Conservation (phyloP, 2,888 invertebrate genomes). For the Therioaphis trifolii region DNA sequence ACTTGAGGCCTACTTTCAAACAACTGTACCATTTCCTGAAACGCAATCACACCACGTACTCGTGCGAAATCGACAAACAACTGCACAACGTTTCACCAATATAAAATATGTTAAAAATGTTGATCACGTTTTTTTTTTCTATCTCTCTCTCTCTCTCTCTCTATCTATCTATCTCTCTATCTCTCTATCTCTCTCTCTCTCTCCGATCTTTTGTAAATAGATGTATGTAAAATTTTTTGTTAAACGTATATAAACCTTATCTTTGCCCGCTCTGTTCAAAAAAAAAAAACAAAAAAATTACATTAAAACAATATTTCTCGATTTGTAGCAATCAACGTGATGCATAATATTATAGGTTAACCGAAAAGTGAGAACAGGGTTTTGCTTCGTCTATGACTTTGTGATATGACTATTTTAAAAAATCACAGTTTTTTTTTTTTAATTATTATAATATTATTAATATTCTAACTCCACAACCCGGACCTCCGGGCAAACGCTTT, state of each 20-base stretch:
- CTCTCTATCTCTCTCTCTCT: not conserved
- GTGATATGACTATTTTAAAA: conserved; percentile 51
- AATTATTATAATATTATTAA: too few species aligned
- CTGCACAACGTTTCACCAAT: conserved; percentile 69
- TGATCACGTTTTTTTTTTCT: not conserved
- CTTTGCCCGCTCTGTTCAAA: conserved; percentile 45
- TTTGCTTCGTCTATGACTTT: conserved; percentile 60
- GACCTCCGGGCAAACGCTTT: conserved; percentile 37
- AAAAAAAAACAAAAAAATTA: not conserved
- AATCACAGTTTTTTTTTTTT: conserved; percentile 42
- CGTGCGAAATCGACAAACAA: conserved; percentile 69
- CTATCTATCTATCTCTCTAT: too few species aligned
- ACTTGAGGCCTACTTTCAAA: conserved; percentile 74
- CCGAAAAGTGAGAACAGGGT: conserved; percentile 62
- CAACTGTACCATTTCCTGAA: conserved; percentile 79
- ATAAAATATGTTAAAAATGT: not conserved
- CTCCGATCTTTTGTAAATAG: not conserved
- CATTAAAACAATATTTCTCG: not conserved
- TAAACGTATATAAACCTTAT: conserved; percentile 2
- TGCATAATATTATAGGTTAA: conserved; percentile 37
- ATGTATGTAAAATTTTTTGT: conserved; percentile 27
- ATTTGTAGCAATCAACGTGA: not conserved
- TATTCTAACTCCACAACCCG: conserved; percentile 29
- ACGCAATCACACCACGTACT: conserved; percentile 72
- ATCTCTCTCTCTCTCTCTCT: too few species aligned